Evolutionary conservation across 2,888 invertebrate genomes (phyloP).

Genomic region (Ectobius pallidus): DNA sequence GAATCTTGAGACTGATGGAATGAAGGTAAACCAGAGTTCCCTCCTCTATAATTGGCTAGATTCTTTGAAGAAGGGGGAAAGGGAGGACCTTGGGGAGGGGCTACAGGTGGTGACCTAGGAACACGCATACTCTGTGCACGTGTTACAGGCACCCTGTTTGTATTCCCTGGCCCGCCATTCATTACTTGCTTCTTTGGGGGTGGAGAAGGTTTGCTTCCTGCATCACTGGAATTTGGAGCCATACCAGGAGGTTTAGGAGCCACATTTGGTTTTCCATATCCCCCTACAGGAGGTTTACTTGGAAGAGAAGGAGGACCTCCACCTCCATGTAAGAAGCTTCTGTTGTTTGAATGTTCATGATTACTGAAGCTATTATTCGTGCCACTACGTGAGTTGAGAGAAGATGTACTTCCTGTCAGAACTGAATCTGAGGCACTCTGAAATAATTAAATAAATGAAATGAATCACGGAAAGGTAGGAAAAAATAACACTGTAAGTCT

Average conservation of each 20-base stretch:
- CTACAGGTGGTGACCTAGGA: slow-evolving; percentile 70
- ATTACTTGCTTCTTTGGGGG: slow-evolving; percentile 69
- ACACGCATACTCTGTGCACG: slow-evolving; percentile 86
- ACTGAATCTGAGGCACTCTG: slow-evolving; percentile 69
- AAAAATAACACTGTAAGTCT: too few relatives aligned
- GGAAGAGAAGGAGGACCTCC: slow-evolving; percentile 41
- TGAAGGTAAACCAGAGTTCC: slow-evolving; percentile 44
- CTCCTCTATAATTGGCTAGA: slow-evolving; percentile 34
- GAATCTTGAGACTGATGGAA: slow-evolving; percentile 62
- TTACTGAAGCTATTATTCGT: neutral
- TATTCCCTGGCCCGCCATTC: slow-evolving; percentile 49
- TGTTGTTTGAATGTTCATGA: slow-evolving; percentile 5
- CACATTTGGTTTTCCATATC: slow-evolving; percentile 80
- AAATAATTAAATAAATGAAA: too few relatives aligned
- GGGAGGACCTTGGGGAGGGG: slow-evolving; percentile 56
- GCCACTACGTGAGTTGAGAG: neutral
- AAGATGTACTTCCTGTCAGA: slow-evolving; percentile 43
- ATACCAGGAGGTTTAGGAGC: slow-evolving; percentile 81
- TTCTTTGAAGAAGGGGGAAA: slow-evolving; percentile 44
- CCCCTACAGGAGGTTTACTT: slow-evolving; percentile 56
- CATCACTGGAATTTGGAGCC: slow-evolving; percentile 51
- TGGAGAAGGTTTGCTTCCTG: slow-evolving; percentile 63
- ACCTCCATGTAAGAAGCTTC: slow-evolving; percentile 9
- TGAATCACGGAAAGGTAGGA: too few relatives aligned
- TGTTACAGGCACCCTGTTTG: slow-evolving; percentile 59